Evolutionary conservation across 2,113 vertebrate species (phyloP).

Genomic region (Cephalopholis sonnerati): DNA sequence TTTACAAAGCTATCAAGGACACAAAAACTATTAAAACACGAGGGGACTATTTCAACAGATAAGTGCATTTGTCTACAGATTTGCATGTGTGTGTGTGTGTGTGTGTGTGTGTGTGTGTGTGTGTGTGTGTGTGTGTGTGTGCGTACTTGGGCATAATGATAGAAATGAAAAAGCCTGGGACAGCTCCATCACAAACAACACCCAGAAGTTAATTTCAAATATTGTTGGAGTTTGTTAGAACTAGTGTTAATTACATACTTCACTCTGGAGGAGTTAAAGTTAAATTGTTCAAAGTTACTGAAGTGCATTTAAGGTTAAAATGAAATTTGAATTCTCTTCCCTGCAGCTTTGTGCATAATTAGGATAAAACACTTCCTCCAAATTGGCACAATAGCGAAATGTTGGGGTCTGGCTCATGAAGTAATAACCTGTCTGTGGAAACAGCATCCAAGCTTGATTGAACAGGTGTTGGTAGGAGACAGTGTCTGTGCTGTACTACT

Average conservation of each 20-base stretch:
- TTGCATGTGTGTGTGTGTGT: not conserved
- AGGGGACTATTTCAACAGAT: not conserved
- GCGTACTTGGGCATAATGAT: not conserved
- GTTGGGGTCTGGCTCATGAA: too few relatives aligned
- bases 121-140: not conserved
- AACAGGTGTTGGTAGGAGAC: not conserved
- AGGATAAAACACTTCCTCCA: too few relatives aligned
- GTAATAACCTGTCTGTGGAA: too few relatives aligned
- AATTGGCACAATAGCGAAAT: too few relatives aligned
- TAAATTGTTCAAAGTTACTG: not conserved
- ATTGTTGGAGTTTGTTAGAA: not conserved
- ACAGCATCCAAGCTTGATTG: not conserved
- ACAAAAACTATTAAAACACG: not conserved
- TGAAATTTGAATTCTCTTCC: not conserved
- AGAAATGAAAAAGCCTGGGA: not conserved
- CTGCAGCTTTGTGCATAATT: not conserved
- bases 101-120: not conserved
- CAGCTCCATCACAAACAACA: not conserved
- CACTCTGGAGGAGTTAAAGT: not conserved
- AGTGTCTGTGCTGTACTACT: not conserved
- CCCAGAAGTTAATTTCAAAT: not conserved
- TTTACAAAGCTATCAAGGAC: not conserved
- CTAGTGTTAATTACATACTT: not conserved
- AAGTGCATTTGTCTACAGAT: conserved; percentile 3
- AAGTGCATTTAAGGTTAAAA: not conserved